Evolutionary conservation across 2,797 vertebrate species (phyloP).

Genomic region (Sciurus carolinensis): DNA sequence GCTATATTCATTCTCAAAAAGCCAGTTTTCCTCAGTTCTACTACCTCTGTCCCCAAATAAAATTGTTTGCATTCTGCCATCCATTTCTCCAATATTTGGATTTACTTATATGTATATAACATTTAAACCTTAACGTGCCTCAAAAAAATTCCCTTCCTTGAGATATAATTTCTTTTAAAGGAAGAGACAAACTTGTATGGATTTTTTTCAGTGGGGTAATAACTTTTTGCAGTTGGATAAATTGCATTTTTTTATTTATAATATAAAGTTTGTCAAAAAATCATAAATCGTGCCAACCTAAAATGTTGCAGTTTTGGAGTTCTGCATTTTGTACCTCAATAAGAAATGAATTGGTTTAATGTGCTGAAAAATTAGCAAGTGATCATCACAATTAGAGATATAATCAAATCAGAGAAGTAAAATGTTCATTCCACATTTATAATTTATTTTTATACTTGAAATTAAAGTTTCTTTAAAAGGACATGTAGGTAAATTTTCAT

Average conservation of each 20-base stretch:
- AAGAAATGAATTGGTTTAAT: background rate
- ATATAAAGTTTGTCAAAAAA: background rate
- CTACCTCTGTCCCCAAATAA: background rate
- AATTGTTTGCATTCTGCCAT: background rate
- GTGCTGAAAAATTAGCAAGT: background rate
- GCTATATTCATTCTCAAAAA: background rate
- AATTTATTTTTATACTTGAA: slow-evolving; percentile 32
- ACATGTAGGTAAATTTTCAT: slow-evolving; percentile 54
- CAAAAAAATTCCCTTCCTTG: background rate
- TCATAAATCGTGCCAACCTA: background rate
- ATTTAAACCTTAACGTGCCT: background rate
- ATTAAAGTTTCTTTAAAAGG: background rate
- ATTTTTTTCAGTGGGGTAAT: background rate
- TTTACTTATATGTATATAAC: background rate
- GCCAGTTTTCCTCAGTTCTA: background rate
- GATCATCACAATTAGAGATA: background rate
- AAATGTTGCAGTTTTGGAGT: slow-evolving; percentile 42
- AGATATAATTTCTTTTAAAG: slow-evolving; percentile 36
- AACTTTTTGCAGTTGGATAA: slow-evolving; percentile 41
- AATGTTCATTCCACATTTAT: background rate
- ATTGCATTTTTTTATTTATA: slow-evolving; percentile 17
- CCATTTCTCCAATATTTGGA: background rate
- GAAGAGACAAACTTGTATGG: slow-evolving; percentile 23
- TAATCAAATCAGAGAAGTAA: slow-evolving; percentile 45
- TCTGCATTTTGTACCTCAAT: background rate